Evolutionary conservation across 92 coral and sea anemone genomes (phyloP).

Genomic region (Phenganax stokvisi): DNA sequence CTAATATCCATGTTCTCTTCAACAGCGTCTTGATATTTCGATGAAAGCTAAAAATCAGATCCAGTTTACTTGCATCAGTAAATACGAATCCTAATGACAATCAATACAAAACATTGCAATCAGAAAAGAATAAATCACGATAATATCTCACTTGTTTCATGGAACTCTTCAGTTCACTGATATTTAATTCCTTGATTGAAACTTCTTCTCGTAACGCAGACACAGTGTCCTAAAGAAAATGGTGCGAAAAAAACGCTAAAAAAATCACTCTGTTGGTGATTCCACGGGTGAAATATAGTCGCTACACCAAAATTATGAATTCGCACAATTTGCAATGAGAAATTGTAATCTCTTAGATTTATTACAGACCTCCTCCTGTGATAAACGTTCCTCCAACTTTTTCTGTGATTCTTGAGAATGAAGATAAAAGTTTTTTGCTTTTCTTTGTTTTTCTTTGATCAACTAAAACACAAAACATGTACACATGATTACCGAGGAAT

Average conservation of each 20-base stretch:
- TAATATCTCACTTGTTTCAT: constrained; percentile 27
- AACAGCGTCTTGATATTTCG: constrained; percentile 8
- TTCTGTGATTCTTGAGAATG: constrained; percentile 38
- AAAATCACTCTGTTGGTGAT: no score
- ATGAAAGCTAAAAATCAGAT: constrained; percentile 8
- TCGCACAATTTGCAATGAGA: no score
- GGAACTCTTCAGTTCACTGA: constrained; percentile 35
- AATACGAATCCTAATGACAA: not conserved
- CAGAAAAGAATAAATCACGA: not conserved
- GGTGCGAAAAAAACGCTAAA: not conserved
- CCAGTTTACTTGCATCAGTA: not conserved
- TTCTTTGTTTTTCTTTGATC: constrained; percentile 33
- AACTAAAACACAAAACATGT: constrained; percentile 9
- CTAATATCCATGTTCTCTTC: constrained; percentile 36
- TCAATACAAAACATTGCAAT: not conserved
- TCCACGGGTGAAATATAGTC: no score
- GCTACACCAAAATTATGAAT: no score
- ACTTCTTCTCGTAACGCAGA: constrained; percentile 37
- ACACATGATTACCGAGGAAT: not conserved
- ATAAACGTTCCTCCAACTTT: constrained; percentile 28
- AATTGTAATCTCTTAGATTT: not conserved
- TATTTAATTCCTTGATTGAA: constrained; percentile 9
- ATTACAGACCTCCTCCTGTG: constrained; percentile 34
- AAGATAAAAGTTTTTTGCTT: constrained; percentile 27
- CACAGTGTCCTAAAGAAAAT: constrained; percentile 22